A percentile compares a stretch with the other conserved stretches of the same genome.
Evolutionary conservation across 2,888 invertebrate species (phyloP).

Genomic region (Girardia tigrina): DNA sequence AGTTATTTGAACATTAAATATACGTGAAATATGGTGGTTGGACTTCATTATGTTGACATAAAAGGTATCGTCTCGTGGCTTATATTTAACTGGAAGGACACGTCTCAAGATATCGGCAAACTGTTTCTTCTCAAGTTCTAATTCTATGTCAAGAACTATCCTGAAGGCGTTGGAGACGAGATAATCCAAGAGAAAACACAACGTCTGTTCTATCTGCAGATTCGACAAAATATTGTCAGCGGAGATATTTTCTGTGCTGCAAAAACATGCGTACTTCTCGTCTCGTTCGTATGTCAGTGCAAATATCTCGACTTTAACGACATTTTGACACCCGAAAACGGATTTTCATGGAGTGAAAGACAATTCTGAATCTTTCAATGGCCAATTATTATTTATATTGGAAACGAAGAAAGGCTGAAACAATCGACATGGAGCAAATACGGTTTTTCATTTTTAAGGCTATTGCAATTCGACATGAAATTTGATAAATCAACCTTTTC

Average conservation of each 20-base stretch:
- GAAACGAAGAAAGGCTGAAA: conserved; percentile 94
- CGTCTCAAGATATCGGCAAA: too few species aligned
- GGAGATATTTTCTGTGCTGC: conserved; percentile 36
- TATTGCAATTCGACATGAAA: too few species aligned
- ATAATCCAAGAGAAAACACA: conserved; percentile 37
- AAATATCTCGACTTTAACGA: conserved; percentile 37
- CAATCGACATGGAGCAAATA: conserved; percentile 99
- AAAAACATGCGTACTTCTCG: conserved; percentile 36
- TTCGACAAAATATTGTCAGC: conserved; percentile 34
- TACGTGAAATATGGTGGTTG: conserved; percentile 96
- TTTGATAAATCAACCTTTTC: too few species aligned
- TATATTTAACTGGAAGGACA: too few species aligned
- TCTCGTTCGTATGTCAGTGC: conserved; percentile 36
- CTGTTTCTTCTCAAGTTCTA: conserved; percentile 29
- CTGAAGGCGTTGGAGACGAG: conserved; percentile 36
- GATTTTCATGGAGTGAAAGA: conserved; percentile 52
- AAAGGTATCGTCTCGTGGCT: conserved; percentile 94
- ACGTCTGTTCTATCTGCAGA: conserved; percentile 37
- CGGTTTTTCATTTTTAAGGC: too few species aligned
- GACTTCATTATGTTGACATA: conserved; percentile 88
- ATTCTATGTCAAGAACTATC: conserved; percentile 36
- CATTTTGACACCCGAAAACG: conserved; percentile 30
- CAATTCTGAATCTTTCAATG: conserved; percentile 94
- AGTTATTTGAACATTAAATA: conserved; percentile 58
- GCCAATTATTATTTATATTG: conserved; percentile 98